These are phyloP conservation scores for Oryzias javanicus DNA, from an alignment of 2,113 vertebrate species.

Conservation along the genomic window DNA sequence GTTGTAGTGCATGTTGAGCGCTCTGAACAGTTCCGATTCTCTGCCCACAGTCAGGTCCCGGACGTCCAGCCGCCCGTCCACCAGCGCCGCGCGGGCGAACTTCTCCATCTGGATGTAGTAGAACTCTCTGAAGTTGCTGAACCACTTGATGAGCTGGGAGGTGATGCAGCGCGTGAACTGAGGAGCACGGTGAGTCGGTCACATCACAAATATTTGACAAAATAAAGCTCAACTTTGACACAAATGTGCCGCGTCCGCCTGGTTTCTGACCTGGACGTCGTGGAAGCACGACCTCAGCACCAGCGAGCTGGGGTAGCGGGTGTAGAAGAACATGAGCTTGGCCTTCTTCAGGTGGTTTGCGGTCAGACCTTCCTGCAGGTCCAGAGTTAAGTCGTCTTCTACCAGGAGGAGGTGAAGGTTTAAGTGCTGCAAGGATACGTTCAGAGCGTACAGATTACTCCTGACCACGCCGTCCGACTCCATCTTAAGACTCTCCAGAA, in stretches of 20 bases:
- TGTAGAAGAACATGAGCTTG: slow-evolving; percentile 94
- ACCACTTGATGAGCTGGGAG: slow-evolving; percentile 97
- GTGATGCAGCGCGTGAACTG: slow-evolving; percentile 91
- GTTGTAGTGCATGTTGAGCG: slow-evolving; percentile 89
- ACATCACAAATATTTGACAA: background rate
- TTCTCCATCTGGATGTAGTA: slow-evolving; percentile 97
- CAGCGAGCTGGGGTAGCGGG: slow-evolving; percentile 88
- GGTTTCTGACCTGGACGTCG: slow-evolving; percentile 83
- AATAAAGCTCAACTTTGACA: background rate
- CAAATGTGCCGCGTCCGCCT: background rate
- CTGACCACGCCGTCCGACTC: slow-evolving; percentile 59
- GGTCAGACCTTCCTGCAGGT: slow-evolving; percentile 82
- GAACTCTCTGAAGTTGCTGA: slow-evolving; percentile 95
- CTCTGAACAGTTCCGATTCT: slow-evolving; percentile 86
- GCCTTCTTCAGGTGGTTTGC: slow-evolving; percentile 90
- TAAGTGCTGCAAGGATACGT: slow-evolving; percentile 86
- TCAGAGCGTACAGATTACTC: slow-evolving; percentile 65
- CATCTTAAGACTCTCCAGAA: slow-evolving; percentile 71
- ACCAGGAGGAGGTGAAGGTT: too few relatives aligned
- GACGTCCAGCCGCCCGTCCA: slow-evolving; percentile 71
- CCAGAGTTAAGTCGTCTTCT: slow-evolving; percentile 4
- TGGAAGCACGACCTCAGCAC: slow-evolving; percentile 88
- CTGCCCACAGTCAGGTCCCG: slow-evolving; percentile 78
- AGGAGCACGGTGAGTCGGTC: slow-evolving; percentile 33
- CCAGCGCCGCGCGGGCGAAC: slow-evolving; percentile 83